Percentiles rank a stretch among this genome's conserved stretches.
phyloP scores from a whole-genome alignment of 1,140 invertebrate species.

The Atta colombica region DNA sequence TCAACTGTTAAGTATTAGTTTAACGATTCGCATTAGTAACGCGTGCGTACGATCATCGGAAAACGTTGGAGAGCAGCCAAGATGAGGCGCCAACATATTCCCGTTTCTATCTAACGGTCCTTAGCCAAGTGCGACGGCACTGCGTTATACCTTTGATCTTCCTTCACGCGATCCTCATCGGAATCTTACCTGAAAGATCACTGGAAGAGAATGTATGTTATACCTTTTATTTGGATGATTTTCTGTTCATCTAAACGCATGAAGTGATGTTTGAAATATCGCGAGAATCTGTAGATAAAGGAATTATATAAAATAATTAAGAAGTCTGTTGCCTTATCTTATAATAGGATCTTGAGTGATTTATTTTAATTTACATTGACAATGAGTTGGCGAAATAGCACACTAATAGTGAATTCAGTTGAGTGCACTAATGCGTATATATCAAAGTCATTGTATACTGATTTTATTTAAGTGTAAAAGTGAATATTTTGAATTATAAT shows the following conservation, averaged over 20 bases:
- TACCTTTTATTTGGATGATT: not conserved
- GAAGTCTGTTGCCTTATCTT: too few species aligned
- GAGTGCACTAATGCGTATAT: too few species aligned
- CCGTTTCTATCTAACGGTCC: constrained; percentile 78
- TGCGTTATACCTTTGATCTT: constrained; percentile 1
- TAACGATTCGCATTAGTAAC: constrained; percentile 65
- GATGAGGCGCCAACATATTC: constrained; percentile 80
- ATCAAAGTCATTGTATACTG: too few species aligned
- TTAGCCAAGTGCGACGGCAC: constrained; percentile 62
- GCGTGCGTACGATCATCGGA: constrained; percentile 60
- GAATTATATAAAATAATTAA: too few species aligned
- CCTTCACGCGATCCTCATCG: constrained; percentile 22
- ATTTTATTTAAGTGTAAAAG: too few species aligned
- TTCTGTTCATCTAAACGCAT: not conserved
- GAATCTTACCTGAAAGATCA: constrained; percentile 8
- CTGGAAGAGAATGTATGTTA: not conserved
- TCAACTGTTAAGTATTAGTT: constrained; percentile 45
- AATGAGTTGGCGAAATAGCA: too few species aligned
- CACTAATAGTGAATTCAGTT: too few species aligned
- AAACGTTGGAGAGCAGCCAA: constrained; percentile 75
- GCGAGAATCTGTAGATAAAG: too few species aligned
- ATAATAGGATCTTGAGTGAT: too few species aligned
- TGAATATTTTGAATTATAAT: too few species aligned
- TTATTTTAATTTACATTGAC: too few species aligned
- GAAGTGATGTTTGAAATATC: not conserved